Evolutionary conservation across 2,888 invertebrate genomes (phyloP), one percentile per base, ranked within the genome.

Genomic region (Sinotaia quadrata): DNA sequence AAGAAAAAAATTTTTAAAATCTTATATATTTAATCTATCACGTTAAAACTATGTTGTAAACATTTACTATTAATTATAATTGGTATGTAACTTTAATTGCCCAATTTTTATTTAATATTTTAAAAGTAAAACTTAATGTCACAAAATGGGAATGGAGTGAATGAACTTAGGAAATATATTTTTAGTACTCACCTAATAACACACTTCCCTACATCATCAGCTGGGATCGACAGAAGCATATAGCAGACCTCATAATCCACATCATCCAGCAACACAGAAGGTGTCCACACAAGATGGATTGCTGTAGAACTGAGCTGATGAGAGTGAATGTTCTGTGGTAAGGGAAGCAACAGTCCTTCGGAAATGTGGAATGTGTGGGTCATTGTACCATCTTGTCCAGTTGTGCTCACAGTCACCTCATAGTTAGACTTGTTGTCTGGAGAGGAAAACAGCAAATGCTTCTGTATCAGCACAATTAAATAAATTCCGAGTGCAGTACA

Each of bases 391-490:
- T 73, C 68, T 15, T 73, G 4, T 12, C 69, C 74, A 21, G 63
- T 71, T 18, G 73, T 78, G 2, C 61, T 68, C 10, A 82, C 67
- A 0, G 76, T 76, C 18, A 84, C 76, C 57, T 81, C 77, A 56
- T 84, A 84, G 21, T 72, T 66, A 27, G 74, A 72, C 59, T 75
- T 73, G 60, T 79, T 78, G 31, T 80, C 83, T 83, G 76, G n/a
- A 71, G 69, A 1, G 58, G 0, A 66, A 4, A 5, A 4, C 2
- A 24, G 2, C 3, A 21, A 65, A 18, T 36, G 21, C 44, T 44
- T 44, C n/a, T n/a, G n/a, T 44, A 18, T 44, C 44, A 18, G 15
- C 44, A 44, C 15, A 2, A 18, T n/a, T 44, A 44, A 18, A n/a
- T n/a, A 15, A 44, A 44, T n/a, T 44, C 15, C 44, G n/a, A n/a